Conservation (phyloP, 2,888 invertebrate genomes). For the Limnephilus marmoratus region DNA sequence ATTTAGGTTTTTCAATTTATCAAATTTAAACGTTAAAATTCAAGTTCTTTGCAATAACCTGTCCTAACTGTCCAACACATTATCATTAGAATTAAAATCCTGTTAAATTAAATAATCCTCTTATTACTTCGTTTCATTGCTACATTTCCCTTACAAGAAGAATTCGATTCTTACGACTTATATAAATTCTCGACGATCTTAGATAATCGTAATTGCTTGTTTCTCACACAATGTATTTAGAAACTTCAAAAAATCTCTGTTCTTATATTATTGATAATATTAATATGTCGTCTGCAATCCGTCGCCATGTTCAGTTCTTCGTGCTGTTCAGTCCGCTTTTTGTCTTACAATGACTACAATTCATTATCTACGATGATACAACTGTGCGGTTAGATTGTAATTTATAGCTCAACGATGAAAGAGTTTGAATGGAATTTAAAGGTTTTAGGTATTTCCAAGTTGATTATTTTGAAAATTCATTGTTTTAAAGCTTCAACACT, state of each 20-base stretch:
- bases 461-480: no score
- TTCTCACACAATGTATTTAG: slow-evolving; percentile 19
- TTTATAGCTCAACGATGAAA: not conserved
- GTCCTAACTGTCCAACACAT: no score
- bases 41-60: no score
- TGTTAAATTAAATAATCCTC: not conserved
- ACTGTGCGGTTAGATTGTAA: not conserved
- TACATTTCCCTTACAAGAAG: not conserved
- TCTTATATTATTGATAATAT: not conserved
- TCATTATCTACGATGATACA: not conserved
- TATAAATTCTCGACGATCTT: not conserved
- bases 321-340: not conserved
- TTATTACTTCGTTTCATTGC: not conserved
- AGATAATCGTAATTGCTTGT: slow-evolving; percentile 14
- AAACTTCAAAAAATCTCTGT: not conserved
- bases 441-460: not conserved
- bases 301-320: slow-evolving; percentile 5
- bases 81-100: not conserved
- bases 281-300: not conserved
- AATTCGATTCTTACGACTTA: not conserved
- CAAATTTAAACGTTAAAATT: no score
- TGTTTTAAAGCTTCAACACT: no score
- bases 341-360: not conserved
- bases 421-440: not conserved
- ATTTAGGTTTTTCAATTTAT: no score